These are phyloP conservation scores for Rhinoraja longicauda DNA, from an alignment of 2,797 vertebrate species.

Conservation along the genomic window DNA sequence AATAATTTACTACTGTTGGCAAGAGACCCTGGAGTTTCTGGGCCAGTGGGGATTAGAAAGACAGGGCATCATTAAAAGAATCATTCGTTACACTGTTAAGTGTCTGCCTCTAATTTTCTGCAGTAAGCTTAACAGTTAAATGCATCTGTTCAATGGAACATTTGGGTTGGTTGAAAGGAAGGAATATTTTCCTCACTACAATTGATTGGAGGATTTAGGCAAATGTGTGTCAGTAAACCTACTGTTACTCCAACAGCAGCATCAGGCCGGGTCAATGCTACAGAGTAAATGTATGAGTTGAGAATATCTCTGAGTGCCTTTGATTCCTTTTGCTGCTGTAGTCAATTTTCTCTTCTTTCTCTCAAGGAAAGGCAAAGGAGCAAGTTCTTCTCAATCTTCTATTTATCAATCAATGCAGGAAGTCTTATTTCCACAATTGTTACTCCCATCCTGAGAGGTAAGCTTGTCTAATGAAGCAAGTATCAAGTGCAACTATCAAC, in stretches of 20 bases:
- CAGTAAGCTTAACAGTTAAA: neutral
- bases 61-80: neutral
- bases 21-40: neutral
- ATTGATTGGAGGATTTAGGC: neutral
- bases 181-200: too few species aligned
- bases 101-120: neutral
- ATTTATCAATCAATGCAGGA: constrained; percentile 85
- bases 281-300: neutral
- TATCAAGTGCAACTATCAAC: neutral
- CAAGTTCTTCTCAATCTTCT: constrained; percentile 90
- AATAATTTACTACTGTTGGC: neutral
- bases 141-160: too few species aligned
- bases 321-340: neutral
- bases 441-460: constrained; percentile 85
- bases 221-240: neutral
- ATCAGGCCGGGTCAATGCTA: neutral
- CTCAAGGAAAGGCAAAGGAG: constrained; percentile 75
- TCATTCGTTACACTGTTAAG: neutral
- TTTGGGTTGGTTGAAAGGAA: too few species aligned
- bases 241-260: neutral
- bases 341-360: constrained; percentile 42
- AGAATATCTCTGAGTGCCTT: neutral
- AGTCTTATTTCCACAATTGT: constrained; percentile 87
- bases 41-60: neutral
- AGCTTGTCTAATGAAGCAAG: neutral